Base-by-base conservation (phyloP, 2,797 vertebrate genomes). In the Lithobates sylvaticus region DNA sequence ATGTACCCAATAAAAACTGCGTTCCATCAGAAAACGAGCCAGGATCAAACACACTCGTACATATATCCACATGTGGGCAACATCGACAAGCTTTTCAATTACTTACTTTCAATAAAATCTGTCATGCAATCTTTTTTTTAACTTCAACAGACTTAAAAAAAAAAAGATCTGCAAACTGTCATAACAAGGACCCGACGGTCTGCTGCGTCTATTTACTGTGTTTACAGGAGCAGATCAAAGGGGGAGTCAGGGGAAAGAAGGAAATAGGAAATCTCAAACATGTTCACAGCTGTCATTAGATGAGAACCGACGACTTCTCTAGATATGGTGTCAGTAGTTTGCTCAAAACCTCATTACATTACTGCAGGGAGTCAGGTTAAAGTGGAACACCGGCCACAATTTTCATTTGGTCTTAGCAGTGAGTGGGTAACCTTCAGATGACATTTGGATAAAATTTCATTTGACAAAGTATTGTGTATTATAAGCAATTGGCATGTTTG, bases 141-240 rank as follows among this genome's bases (percentile, higher is more conserved):
- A 50, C 72, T 85, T 71, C 58, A 36, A 78, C 58, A n/a, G 44
- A 71, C 2, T 12, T 44, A 5, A 64, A 26, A 39, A 39, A 36
- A 39, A 39, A 68, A 84, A 71, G 5, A 71, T 78, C 83, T 36
- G 47, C 67, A 71, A 61, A 42, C 65, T 77, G 76, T 70, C 76
- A 72, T 69, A 71, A 70, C 29, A 29, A 39, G 74, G 61, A 27
- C 39, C 47, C 36, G 69, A 36, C 68, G 29, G 26, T 23, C 42
- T 18, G 6, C 84, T 32, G 42, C 64, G 13, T 74, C 76, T 79
- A 47, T 80, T 80, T 78, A 78, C 77, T 47, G 23, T 79, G 77
- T 80, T 80, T 73, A 79, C 77, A 80, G 34, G 58, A 54, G 76
- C 27, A 36, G 76, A 85, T 85, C 84, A 85, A 85, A 85, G 68